phyloP scores from a whole-genome alignment of 1,140 invertebrate species.

The Dendrolimus punctatus region DNA sequence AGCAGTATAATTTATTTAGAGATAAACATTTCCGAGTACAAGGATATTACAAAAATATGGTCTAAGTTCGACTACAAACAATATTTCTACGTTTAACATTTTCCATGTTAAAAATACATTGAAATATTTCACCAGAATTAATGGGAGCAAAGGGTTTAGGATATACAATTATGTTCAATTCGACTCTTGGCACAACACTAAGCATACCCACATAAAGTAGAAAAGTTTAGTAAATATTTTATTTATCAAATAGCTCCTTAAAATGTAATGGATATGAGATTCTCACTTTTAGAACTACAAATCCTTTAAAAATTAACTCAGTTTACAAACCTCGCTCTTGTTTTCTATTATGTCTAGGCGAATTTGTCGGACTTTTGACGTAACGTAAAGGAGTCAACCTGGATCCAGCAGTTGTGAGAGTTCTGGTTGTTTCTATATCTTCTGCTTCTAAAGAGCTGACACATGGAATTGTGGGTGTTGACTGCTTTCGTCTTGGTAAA shows the following conservation, averaged over 20 bases:
- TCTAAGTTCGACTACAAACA: too few relatives aligned
- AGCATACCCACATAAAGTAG: too few relatives aligned
- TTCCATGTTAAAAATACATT: too few relatives aligned
- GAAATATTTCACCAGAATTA: too few relatives aligned
- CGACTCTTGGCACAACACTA: too few relatives aligned
- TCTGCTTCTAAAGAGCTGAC: slow-evolving; percentile 69
- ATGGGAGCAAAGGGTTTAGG: too few relatives aligned
- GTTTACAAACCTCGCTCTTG: slow-evolving; percentile 40
- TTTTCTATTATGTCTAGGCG: slow-evolving; percentile 50
- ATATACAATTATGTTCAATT: too few relatives aligned
- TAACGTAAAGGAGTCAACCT: slow-evolving; percentile 57
- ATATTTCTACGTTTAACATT: too few relatives aligned
- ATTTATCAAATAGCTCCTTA: background rate
- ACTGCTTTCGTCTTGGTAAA: slow-evolving; percentile 77
- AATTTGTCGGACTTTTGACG: slow-evolving; percentile 47
- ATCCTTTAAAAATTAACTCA: background rate
- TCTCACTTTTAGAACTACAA: background rate
- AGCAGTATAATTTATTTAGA: too few relatives aligned
- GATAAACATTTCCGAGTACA: too few relatives aligned
- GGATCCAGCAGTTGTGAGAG: slow-evolving; percentile 43
- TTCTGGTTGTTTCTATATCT: slow-evolving; percentile 64
- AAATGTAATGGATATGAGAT: background rate
- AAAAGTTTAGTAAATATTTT: too few relatives aligned
- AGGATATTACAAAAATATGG: too few relatives aligned
- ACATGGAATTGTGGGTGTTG: slow-evolving; percentile 65